Conservation (phyloP, 2,888 invertebrate species). For the Apantesis nais region DNA sequence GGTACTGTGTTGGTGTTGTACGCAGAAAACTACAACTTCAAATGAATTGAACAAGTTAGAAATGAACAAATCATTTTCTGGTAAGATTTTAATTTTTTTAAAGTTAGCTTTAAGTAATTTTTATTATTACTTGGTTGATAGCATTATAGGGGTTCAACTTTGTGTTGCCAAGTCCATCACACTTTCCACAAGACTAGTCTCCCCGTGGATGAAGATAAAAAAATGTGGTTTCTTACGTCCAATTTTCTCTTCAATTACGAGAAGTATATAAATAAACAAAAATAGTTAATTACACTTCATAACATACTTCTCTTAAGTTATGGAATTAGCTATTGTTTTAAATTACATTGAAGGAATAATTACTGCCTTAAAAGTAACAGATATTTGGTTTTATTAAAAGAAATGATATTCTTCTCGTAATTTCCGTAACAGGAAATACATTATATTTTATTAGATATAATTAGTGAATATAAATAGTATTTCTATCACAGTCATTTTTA, state of each 20-base stretch:
- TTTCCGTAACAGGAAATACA: too few relatives aligned
- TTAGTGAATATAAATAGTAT: too few relatives aligned
- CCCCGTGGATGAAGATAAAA: too few relatives aligned
- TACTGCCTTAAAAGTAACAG: not conserved
- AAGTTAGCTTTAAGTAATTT: not conserved
- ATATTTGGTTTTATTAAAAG: not conserved
- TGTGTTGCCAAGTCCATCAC: not conserved
- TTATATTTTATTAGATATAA: too few relatives aligned
- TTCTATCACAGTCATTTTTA: too few relatives aligned
- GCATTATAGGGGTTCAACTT: not conserved
- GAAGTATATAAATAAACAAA: not conserved
- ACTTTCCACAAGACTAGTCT: too few relatives aligned
- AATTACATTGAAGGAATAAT: not conserved
- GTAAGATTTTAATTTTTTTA: slow-evolving; percentile 54
- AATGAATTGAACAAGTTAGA: slow-evolving; percentile 74
- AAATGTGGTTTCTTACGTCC: not conserved
- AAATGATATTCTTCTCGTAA: too few relatives aligned
- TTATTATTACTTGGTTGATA: not conserved
- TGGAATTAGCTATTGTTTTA: not conserved
- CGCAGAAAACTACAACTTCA: slow-evolving; percentile 63
- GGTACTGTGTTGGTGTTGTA: slow-evolving; percentile 87
- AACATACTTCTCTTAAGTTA: not conserved
- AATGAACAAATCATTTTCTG: slow-evolving; percentile 77
- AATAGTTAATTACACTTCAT: not conserved
- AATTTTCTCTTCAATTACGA: not conserved